These are phyloP conservation scores for Drosophila ercepeae DNA, from an alignment of 1,140 invertebrate genomes.

Conservation along the genomic window DNA sequence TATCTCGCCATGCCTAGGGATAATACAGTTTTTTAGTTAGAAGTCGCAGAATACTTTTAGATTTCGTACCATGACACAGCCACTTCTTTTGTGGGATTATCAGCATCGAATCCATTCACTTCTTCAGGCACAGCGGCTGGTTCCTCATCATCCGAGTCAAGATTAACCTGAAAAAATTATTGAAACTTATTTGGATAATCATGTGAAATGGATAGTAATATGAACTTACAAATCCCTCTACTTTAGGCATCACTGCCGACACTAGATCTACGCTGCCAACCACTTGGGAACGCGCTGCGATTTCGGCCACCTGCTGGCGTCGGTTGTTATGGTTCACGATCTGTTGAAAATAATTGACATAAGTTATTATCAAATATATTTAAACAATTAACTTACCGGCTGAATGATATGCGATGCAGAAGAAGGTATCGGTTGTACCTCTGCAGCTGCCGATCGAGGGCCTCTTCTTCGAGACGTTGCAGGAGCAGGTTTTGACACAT, in stretches of 20 bases:
- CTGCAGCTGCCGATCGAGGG: too few relatives aligned
- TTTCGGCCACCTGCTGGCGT: conserved; percentile 36
- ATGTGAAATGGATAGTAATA: too few relatives aligned
- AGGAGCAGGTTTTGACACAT: too few relatives aligned
- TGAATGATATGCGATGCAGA: conserved; percentile 1
- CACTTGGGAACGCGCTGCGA: conserved; percentile 47
- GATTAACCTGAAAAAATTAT: conserved; percentile 33
- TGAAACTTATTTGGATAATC: not conserved
- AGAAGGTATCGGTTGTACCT: not conserved
- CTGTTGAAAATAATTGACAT: not conserved
- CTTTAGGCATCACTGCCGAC: conserved; percentile 50
- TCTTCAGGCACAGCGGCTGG: not conserved
- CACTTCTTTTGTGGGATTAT: conserved; percentile 61
- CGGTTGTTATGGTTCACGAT: conserved; percentile 1
- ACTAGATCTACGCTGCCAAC: conserved; percentile 65
- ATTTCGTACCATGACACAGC: conserved; percentile 55
- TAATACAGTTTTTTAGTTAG: not conserved
- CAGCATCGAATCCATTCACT: conserved; percentile 30
- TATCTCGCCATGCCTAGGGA: conserved; percentile 55
- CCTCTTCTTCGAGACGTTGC: not conserved
- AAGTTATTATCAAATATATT: not conserved
- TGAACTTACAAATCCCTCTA: conserved; percentile 66
- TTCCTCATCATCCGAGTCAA: conserved; percentile 64
- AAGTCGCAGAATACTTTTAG: too few relatives aligned
- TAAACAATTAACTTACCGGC: not conserved